Conservation (phyloP, 2,888 invertebrate species). For the Autographa pulchrina region DNA sequence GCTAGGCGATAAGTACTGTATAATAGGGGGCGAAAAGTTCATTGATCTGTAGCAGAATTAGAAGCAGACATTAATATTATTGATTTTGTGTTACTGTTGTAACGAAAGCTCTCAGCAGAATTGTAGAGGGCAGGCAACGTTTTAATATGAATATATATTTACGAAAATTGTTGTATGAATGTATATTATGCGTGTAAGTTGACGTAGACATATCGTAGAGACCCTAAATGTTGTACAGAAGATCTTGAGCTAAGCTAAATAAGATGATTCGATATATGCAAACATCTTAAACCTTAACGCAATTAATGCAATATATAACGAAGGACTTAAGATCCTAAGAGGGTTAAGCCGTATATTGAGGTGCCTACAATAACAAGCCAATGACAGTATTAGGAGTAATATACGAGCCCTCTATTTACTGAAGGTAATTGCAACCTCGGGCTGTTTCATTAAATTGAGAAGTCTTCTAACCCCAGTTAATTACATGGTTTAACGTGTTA, state of each 20-base stretch:
- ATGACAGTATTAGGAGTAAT: not conserved
- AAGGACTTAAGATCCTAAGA: not conserved
- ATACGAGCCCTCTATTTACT: not conserved
- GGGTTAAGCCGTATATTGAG: not conserved
- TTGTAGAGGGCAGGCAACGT: not conserved
- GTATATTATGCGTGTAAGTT: not conserved
- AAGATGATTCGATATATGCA: not conserved
- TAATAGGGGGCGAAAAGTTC: constrained; percentile 6
- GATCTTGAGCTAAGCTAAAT: not conserved
- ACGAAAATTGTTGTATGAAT: not conserved
- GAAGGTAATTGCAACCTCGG: not conserved
- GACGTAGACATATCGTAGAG: too few species aligned
- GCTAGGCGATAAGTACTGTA: not conserved
- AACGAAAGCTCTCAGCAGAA: not conserved
- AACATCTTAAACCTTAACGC: not conserved
- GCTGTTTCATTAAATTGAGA: not conserved
- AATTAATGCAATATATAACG: not conserved
- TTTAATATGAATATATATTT: not conserved
- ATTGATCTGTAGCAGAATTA: constrained; percentile 7
- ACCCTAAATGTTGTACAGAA: not conserved
- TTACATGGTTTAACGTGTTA: not conserved
- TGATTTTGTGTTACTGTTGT: constrained; percentile 4
- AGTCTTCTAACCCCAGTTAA: not conserved
- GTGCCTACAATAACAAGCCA: not conserved
- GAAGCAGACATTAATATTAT: constrained; percentile 7